Evolutionary conservation across 1,140 invertebrate species (phyloP), one percentile per base, ranked within the genome.

Genomic region (Drosophila persimilis): DNA sequence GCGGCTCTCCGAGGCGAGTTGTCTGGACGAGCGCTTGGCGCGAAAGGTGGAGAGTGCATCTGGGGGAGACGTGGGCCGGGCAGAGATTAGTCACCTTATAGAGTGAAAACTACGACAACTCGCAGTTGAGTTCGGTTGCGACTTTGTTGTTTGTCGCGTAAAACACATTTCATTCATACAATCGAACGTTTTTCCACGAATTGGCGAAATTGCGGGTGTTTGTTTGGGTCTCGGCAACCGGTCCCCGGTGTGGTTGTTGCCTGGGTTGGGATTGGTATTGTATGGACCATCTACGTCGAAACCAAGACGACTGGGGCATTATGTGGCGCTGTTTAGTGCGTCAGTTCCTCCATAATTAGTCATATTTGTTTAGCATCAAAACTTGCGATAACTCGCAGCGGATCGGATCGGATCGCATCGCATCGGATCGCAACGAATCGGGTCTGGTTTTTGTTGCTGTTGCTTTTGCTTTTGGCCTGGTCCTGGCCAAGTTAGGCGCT

Each of bases 341-440:
- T 78, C 81, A 86, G 83, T 88, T 88, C 83, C 83, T 88, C 83
- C 83, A 88, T 88, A 88, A 88, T 88, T 88, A 88, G 83, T 88
- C 83, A 88, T 88, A 88, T 88, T 83, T 88, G 83, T 83, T 88
- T 88, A 88, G 83, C 83, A 83, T 88, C 79, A 88, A 74, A 79
- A 79, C 57, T 83, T 88, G 83, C 88, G 83, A 88, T 88, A 84
- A 83, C 75, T 80, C 50, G 73, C 61, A 57, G 57, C 55, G 24
- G 47, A 44, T 60, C 26, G 76, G 13, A 43, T 41, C 46, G 39
- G 47, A 54, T 56, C 47, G 54, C 41, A 39, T 13, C 9, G 35
- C 35, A 39, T 39, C 35, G 35, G 8, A 35, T 35, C 29, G 6
- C 29, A 31, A 9, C 15, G 35, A 41, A 43, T 22, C 13, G 8